Base-by-base conservation (phyloP, 1,140 invertebrate genomes). In the Drosophila kohkoa region DNA sequence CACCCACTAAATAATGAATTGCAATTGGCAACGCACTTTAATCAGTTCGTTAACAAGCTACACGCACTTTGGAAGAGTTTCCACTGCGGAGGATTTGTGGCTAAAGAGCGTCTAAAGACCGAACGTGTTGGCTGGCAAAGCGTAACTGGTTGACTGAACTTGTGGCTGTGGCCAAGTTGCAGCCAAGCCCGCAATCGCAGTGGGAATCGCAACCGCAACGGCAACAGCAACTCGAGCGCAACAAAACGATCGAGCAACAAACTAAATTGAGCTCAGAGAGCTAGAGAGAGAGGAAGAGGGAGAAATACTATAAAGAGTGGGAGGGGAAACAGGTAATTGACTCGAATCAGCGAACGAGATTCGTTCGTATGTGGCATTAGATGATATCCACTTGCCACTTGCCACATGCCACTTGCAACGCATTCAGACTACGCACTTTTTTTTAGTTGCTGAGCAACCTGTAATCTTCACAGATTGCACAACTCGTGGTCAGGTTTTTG, bases 81-180 rank as follows among this genome's bases (percentile, higher is more conserved):
- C 20, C 11, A 5, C 41, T 5, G n/a, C 13, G 41, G 35, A 38
- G 20, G 20, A 25, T 25, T 38, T 8, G 35, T 10, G 35, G 7
- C 35, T 10, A 8, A 43, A 43, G 41, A n/a, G 41, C n/a, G 46
- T 15, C 7, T 7, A 13, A 43, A 25, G 20, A 79, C 77, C 80
- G 85, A 87, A 87, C 83, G 69, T 88, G 83, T 70, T 88, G 80
- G 73, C 80, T 62, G 59, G 41, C 73, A 74, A 87, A 79, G 51
- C 46, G 68, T 79, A 87, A 88, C 80, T 87, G 80, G 83, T 87
- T 80, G 73, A 83, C 57, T 87, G 83, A 83, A 88, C 83, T 80
- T 88, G 77, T 49, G 60, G 32, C 48, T 60, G 68, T 25, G 20
- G 20, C 62, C 41, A 59, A 32, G 55, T 43, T 41, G 59, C 15